Base-by-base conservation (phyloP, 2,888 invertebrate genomes). In the Trichopoda pennipes region DNA sequence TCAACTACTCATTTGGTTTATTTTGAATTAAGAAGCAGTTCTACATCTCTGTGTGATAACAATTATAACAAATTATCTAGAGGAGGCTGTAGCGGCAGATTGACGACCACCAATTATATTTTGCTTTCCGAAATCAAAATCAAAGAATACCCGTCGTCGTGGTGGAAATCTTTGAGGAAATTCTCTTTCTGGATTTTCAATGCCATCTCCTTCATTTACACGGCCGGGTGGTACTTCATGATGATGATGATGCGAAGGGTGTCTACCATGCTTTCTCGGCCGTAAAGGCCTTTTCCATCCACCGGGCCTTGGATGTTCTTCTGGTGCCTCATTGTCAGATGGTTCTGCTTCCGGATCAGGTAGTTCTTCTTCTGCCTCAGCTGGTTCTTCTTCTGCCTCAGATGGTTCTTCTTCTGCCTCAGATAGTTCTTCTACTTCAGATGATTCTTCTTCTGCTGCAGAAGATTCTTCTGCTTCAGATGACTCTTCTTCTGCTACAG, bases 271-370 rank as follows among this genome's bases (percentile, higher is more conserved):
- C 19, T 44, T 51, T 51, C 19, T 44, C 14, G 63, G 73, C 3
- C 55, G 55, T 32, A 10, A 16, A 6, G n/a, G 63, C 12, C 44
- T 44, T 55, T 3, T 17, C 0, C 19, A n/a, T 16, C 47, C 55
- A 3, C 19, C 55, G 2, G 66, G 66, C 17, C 49, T 60, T 28
- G 16, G 49, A 16, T 66, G 60, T 51, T 8, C 7, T 28, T 28
- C 42, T 35, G 10, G n/a, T 17, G 32, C 17, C 60, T n/a, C n/a
- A n/a, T n/a, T 49, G 10, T 72, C 51, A 49, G 63, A 55, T 10
- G 61, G 61, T 28, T 63, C 35, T 23, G 17, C 16, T 21, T 61
- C 44, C 0, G 44, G 1, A 12, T 61, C 61, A 23, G 61, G 4
- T 28, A 23, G 12, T 10, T n/a, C 3, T 44, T 47, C 21, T 3